Base-by-base conservation (phyloP, 2,113 vertebrate genomes). In the Trematocara macrostoma region DNA sequence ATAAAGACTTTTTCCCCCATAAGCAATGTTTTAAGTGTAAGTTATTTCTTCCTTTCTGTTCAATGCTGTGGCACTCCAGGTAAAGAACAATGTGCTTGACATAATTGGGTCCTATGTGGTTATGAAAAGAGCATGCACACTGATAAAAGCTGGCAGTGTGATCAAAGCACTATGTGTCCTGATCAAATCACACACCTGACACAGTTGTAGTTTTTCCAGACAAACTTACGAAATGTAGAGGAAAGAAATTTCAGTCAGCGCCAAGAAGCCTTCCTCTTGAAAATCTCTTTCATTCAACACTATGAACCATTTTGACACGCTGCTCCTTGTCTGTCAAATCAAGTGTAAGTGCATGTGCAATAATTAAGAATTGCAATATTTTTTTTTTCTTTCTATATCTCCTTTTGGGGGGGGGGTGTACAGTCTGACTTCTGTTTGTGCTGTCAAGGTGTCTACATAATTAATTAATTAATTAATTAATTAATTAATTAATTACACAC, bases 71-170 rank as follows among this genome's bases (percentile, higher is more conserved):
- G 76, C 80, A 86, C 87, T 87, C 34, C 92, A 87, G 90, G 76
- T 91, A 79, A 86, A 89, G 76, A 95, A 93, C 90, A 92, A 89
- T 85, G 84, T 53, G 78, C 87, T 90, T 94, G 93, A 94, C 94
- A 94, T 93, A 93, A 93, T 94, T 94, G 93, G 94, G 94, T 95
- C 94, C 87, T 89, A 90, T 94, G 92, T 95, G 88, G 81, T 79
- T 92, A 87, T 92, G 87, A 92, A 91, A 92, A 91, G 89, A 92
- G 91, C 90, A 86, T 11, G 78, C 71, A 6, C 38, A 69, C 90
- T 93, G 87, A 95, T 94, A 94, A 95, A 94, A 93, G 89, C 90
- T 88, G 84, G 61, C 88, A 84, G 79, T 18, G 86, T 92, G 89
- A 95, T 95, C 94, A 95, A 95, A 95, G 93, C 86, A 16, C 34